A percentile compares a stretch with the other conserved stretches of the same genome.
These are phyloP conservation scores for Palaemon carinicauda DNA, from an alignment of 1,140 invertebrate species.

Conservation along the genomic window DNA sequence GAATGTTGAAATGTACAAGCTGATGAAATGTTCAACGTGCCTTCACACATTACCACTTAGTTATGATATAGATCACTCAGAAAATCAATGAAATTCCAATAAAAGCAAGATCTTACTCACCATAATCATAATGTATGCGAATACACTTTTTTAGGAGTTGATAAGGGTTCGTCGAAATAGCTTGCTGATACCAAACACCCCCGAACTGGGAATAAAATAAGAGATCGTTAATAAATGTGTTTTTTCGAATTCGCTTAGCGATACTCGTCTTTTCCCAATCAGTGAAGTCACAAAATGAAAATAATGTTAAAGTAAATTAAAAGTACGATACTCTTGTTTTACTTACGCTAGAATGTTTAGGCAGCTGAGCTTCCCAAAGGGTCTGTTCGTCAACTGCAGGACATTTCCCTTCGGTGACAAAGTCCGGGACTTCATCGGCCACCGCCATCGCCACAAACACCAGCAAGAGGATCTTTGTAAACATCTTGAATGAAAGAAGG, in stretches of 20 bases:
- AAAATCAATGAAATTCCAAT: too few relatives aligned
- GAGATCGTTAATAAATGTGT: neutral
- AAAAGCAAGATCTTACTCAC: neutral
- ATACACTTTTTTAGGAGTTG: neutral
- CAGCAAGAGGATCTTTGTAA: neutral
- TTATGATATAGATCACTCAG: too few relatives aligned
- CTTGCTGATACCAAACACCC: neutral
- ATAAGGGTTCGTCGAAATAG: neutral
- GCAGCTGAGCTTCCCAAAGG: neutral
- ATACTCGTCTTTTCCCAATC: neutral
- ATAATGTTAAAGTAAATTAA: too few relatives aligned
- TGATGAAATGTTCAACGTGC: too few relatives aligned
- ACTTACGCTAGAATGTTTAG: neutral
- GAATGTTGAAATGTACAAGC: too few relatives aligned
- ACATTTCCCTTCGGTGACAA: constrained; percentile 4
- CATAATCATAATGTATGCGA: neutral
- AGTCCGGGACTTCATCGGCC: constrained; percentile 24
- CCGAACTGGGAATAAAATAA: neutral
- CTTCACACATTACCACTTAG: too few relatives aligned
- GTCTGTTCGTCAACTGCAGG: neutral
- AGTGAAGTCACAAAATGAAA: neutral
- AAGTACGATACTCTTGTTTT: too few relatives aligned
- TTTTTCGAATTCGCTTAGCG: too few relatives aligned
- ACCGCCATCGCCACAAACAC: neutral
- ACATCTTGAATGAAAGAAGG: neutral